These are phyloP conservation scores for Neodon shergylaensis DNA, from an alignment of 2,113 vertebrate species.

Conservation along the genomic window DNA sequence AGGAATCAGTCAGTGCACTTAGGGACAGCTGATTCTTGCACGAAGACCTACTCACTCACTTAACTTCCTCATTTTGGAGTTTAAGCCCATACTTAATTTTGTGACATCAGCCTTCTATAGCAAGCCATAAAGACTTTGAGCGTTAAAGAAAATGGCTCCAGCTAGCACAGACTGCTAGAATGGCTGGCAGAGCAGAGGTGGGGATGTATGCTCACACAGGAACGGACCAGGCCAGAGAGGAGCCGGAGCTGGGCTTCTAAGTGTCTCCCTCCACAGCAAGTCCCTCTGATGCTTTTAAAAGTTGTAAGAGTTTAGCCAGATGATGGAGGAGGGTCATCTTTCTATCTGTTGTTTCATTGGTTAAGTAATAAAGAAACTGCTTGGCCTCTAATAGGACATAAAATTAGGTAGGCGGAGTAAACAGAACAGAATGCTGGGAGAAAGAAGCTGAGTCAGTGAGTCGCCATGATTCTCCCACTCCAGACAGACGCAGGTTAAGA, in stretches of 20 bases:
- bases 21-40: neutral
- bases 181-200: neutral
- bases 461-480: too few relatives aligned
- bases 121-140: neutral
- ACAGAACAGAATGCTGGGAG: too few relatives aligned
- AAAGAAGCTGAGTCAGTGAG: too few relatives aligned
- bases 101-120: neutral
- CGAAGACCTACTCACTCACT: neutral
- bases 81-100: neutral
- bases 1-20: neutral
- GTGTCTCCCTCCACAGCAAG: neutral
- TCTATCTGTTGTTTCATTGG: too few relatives aligned
- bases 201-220: neutral
- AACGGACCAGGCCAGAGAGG: neutral
- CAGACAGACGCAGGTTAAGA: too few relatives aligned
- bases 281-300: neutral
- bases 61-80: neutral
- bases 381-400: too few relatives aligned
- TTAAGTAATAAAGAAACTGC: too few relatives aligned
- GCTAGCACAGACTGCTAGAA: neutral
- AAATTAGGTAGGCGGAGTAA: too few relatives aligned
- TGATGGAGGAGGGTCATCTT: too few relatives aligned
- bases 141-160: neutral
- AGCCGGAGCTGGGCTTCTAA: neutral
- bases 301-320: neutral